Base-by-base conservation (phyloP, 1,140 invertebrate genomes). In the Zaprionus vittiger region DNA sequence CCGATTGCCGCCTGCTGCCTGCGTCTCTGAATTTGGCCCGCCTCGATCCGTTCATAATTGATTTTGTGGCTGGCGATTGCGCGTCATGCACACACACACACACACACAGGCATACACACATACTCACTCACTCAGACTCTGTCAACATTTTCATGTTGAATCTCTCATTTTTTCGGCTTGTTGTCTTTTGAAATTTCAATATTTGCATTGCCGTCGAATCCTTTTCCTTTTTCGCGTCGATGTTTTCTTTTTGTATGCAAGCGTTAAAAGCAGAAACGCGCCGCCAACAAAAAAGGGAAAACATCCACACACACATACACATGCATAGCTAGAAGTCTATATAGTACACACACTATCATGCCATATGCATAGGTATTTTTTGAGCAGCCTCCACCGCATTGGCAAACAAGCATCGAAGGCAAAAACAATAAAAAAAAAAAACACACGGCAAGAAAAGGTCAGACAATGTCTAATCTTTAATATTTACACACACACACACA, bases 41-140 rank as follows among this genome's bases (percentile, higher is more conserved):
- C 62, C 62, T 47, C 47, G 70, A 44, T 28, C 74, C 87, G 89
- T 92, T 92, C 76, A 92, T 91, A 92, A 92, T 92, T 92, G 91
- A 92, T 92, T 92, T 92, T 91, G 91, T 80, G 91, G 91, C 80
- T 66, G 65, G 59, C 79, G 78, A 91, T 90, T 79, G 77, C 62
- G 73, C 66, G 41, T 37, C 60, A 73, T 20, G 17, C 54, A 64
- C 60, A 66, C 52, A 57, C 54, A 57, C 64, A 66, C 34, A 63
- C 54, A 67, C 41, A 54, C 60, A 22, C 52, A n/a, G n/a, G 31
- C 20, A 65, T 31, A 64, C n/a, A 22, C 20, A 22, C 20, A 22
- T 37, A 31, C 59, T 34, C 41, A 44, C n/a, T 47, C n/a, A 47
- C n/a, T 47, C n/a, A 47, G n/a, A 11, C 41, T 47, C 56, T 74